Evolutionary conservation across 2,113 vertebrate species (phyloP).

Genomic region (Labeo catla): DNA sequence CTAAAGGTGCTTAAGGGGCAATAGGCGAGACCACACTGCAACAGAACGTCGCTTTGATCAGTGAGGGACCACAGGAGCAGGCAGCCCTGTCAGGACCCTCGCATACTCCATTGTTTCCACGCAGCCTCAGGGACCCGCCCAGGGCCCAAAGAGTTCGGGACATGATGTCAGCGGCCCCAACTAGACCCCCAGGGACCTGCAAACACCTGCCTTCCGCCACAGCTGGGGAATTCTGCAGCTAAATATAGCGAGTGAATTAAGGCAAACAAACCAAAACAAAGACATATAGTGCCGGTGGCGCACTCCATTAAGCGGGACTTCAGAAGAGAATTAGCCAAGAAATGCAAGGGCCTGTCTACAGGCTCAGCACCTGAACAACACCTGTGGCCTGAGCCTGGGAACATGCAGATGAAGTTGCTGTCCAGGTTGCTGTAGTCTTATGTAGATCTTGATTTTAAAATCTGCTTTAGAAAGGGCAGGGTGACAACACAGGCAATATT

Average conservation of each 20-base stretch:
- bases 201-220: conserved; percentile 72
- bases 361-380: conserved; percentile 62
- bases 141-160: conserved; percentile 66
- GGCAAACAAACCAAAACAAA: conserved; percentile 71
- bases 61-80: conserved; percentile 67
- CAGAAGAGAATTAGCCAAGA: conserved; percentile 63
- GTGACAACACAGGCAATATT: neutral
- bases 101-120: conserved; percentile 61
- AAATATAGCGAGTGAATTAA: conserved; percentile 71
- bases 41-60: conserved; percentile 72
- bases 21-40: conserved; percentile 74
- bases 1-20: conserved; percentile 67
- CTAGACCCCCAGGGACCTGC: conserved; percentile 59
- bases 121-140: conserved; percentile 58
- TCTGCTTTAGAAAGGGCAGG: neutral
- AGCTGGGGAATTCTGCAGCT: conserved; percentile 74
- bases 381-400: conserved; percentile 46
- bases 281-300: conserved; percentile 49
- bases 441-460: neutral
- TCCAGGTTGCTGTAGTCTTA: neutral
- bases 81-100: conserved; percentile 54
- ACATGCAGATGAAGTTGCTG: neutral
- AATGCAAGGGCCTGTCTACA: conserved; percentile 53
- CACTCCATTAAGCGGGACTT: conserved; percentile 62
- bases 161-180: conserved; percentile 71